These are phyloP conservation scores for Cuniculus paca DNA, from an alignment of 2,797 vertebrate species.

Conservation along the genomic window DNA sequence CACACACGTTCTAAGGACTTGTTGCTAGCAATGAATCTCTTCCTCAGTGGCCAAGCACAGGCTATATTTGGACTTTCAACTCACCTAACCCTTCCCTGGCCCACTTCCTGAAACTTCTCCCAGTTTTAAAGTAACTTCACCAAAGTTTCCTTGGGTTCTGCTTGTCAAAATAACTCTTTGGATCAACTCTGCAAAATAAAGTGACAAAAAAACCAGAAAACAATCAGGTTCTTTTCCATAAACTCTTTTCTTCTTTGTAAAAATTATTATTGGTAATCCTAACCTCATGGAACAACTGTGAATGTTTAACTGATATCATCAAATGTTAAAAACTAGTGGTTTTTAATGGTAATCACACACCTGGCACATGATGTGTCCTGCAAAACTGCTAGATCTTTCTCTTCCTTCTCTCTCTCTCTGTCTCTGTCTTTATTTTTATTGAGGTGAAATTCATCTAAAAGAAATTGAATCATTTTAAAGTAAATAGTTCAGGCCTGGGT, in stretches of 20 bases:
- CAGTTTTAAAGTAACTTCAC: conserved; percentile 75
- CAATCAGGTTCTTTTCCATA: background rate
- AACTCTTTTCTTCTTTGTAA: background rate
- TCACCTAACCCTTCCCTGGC: conserved; percentile 85
- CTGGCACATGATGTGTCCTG: background rate
- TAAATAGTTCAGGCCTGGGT: background rate
- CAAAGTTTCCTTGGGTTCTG: conserved; percentile 65
- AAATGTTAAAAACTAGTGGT: background rate
- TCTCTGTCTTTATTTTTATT: background rate
- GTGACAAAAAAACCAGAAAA: background rate
- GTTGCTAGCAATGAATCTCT: conserved; percentile 86
- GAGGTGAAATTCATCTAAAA: background rate
- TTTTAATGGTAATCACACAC: background rate
- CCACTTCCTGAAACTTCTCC: conserved; percentile 83
- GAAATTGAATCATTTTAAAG: background rate
- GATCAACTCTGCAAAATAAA: conserved; percentile 10
- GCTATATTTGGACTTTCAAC: conserved; percentile 87
- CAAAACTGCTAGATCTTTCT: background rate
- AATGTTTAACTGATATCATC: conserved; percentile 17
- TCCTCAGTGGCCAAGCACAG: conserved; percentile 84
- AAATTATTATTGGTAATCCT: conserved; percentile 72
- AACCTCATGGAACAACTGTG: background rate
- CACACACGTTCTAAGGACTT: conserved; percentile 85
- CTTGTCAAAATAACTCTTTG: conserved; percentile 35
- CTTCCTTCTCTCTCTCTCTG: background rate